A percentile compares a stretch with the other conserved stretches of the same genome.
Conservation (phyloP, 2,888 invertebrate species). For the Alloscopus bannaensis region DNA sequence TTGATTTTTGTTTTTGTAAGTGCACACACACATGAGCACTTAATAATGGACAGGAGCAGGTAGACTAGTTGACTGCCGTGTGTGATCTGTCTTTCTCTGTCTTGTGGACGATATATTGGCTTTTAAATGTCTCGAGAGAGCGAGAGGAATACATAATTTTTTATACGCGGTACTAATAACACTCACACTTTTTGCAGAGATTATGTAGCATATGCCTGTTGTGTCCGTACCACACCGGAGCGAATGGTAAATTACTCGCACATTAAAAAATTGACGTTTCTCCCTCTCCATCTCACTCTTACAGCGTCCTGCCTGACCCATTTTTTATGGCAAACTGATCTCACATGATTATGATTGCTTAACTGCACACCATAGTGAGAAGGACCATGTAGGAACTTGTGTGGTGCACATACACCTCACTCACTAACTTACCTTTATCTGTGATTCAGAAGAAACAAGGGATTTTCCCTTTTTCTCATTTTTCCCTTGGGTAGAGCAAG, state of each 20-base stretch:
- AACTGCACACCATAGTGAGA: too few relatives aligned
- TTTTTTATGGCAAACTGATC: slow-evolving; percentile 71
- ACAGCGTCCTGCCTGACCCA: too few relatives aligned
- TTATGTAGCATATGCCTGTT: too few relatives aligned
- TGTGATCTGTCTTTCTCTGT: slow-evolving; percentile 36
- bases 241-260: slow-evolving; percentile 57
- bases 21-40: slow-evolving; percentile 37
- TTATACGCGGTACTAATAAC: slow-evolving; percentile 41
- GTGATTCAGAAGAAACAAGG: slow-evolving; percentile 11
- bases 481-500: too few relatives aligned
- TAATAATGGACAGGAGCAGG: slow-evolving; percentile 42
- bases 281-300: too few relatives aligned
- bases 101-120: neutral
- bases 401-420: slow-evolving; percentile 1
- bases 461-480: slow-evolving; percentile 28
- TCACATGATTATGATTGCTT: slow-evolving; percentile 63
- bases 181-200: too few relatives aligned
- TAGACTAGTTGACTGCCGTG: slow-evolving; percentile 42
- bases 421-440: slow-evolving; percentile 2
- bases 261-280: slow-evolving; percentile 63
- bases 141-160: too few relatives aligned
- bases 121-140: slow-evolving; percentile 15
- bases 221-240: slow-evolving; percentile 60
- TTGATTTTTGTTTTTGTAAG: slow-evolving; percentile 22
- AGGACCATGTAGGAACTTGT: neutral